Percentiles rank a stretch among this genome's conserved stretches.
phyloP scores from a whole-genome alignment of 2,113 vertebrate genomes.

The Phycodurus eques region DNA sequence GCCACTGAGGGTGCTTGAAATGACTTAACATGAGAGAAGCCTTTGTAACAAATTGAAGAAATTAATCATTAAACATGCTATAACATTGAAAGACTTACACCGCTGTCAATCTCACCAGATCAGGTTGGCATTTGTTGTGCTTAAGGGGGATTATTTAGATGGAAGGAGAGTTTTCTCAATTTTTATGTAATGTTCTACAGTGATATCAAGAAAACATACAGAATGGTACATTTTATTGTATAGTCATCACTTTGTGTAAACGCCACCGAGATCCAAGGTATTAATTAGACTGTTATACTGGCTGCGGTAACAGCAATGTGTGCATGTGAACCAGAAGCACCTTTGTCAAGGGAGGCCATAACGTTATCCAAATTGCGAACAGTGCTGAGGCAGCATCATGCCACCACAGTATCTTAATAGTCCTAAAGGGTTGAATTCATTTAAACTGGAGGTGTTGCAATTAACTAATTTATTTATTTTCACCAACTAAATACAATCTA shows the following conservation, averaged over 20 bases:
- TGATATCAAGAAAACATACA: too few species aligned
- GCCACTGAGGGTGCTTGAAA: slow-evolving; percentile 22
- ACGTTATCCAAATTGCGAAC: background rate
- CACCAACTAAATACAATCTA: background rate
- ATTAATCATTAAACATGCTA: background rate
- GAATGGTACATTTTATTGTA: too few species aligned
- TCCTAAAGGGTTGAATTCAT: background rate
- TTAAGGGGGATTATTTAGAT: background rate
- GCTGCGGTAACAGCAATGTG: too few species aligned
- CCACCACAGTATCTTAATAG: background rate
- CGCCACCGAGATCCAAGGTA: too few species aligned
- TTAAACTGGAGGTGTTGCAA: background rate
- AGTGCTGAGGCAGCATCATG: background rate
- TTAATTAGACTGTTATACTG: too few species aligned
- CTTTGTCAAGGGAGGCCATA: background rate
- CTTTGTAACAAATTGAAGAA: background rate
- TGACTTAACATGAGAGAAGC: background rate
- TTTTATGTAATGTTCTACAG: too few species aligned
- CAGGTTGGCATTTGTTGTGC: too few species aligned
- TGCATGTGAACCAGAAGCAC: background rate
- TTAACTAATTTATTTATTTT: background rate
- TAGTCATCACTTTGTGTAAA: too few species aligned
- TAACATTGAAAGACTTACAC: background rate
- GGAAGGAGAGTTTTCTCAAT: background rate
- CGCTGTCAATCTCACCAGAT: background rate